Percentiles rank a stretch among this genome's conserved stretches.
Conservation (phyloP, 2,888 invertebrate genomes). For the Lasiommata megera region DNA sequence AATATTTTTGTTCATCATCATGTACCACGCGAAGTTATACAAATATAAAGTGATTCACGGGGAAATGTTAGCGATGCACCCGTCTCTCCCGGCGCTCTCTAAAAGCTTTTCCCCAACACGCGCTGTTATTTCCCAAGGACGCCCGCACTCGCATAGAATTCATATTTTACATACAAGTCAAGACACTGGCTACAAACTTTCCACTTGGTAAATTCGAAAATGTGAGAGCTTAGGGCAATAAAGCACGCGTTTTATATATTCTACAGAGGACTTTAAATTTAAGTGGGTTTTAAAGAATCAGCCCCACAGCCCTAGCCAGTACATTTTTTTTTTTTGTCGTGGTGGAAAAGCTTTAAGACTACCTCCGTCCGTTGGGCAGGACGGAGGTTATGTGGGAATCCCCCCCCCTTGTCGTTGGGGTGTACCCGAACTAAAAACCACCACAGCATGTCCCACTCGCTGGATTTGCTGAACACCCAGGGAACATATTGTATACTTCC, state of each 20-base stretch:
- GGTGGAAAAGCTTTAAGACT: no score
- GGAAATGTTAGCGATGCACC: constrained; percentile 35
- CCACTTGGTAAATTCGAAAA: constrained; percentile 24
- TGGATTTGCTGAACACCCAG: no score
- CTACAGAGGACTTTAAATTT: no score
- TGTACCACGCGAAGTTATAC: constrained; percentile 1
- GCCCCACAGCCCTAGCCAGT: no score
- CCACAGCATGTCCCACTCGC: no score
- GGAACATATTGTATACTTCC: no score
- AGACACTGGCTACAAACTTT: constrained; percentile 27
- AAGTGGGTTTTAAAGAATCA: no score
- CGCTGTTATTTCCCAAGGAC: constrained; percentile 54
- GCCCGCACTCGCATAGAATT: constrained; percentile 48
- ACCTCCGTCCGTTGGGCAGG: no score
- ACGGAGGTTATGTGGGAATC: no score
- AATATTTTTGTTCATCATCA: not conserved
- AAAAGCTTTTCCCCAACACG: constrained; percentile 65
- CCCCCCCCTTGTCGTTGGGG: no score
- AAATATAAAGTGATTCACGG: constrained; percentile 11
- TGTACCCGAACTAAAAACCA: no score
- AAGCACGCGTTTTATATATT: not conserved
- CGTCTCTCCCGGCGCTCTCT: constrained; percentile 50
- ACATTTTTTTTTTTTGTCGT: no score
- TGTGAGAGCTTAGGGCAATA: not conserved
- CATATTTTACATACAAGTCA: constrained; percentile 50